Evolutionary conservation across 2,888 invertebrate genomes (phyloP), one percentile per base, ranked within the genome.

Genomic region (Meloe dianella): DNA sequence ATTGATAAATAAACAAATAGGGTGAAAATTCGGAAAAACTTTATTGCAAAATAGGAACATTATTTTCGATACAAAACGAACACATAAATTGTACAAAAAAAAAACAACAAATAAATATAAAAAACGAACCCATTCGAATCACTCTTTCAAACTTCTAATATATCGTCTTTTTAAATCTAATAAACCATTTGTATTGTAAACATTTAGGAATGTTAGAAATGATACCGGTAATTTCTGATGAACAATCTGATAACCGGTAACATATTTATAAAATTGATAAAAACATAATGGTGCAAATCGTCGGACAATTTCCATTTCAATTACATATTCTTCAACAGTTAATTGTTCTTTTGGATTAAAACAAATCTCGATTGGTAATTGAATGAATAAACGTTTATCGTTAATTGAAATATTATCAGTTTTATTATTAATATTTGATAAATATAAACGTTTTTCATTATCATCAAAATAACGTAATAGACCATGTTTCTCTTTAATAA

Each of bases 201-300:
- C 75, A 7, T 75, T 75, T 30, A 80, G 66, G 69, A 80, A 80
- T 9, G 77, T 76, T 57, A 76, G 65, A 66, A 80, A 78, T n/a
- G 78, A 77, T 27, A 80, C 77, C 7, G 80, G 80, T 12, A 67
- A 66, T 38, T 79, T 73, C 30, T 77, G 71, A 22, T 74, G 71
- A n/a, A 75, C 65, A 60, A 80, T 79, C 65, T 80, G 80, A 63
- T 77, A 78, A 3, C 78, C 79, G 0, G 80, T 78, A 0, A 80
- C 78, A 62, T 73, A 80, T 63, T 73, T 73, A 58, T 80, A 80
- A 65, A 78, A 80, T 14, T 71, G 71, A 24, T 71, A 73, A 60
- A 80, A 78, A 59, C 76, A 77, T 29, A 57, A 65, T 0, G 79
- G 79, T 4, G 74, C 75, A 41, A 69, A 70, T 17, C 66, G 65